Percentiles rank a stretch among this genome's conserved stretches.
Conservation (phyloP, 2,888 invertebrate species). For the Cerastis rubricosa region DNA sequence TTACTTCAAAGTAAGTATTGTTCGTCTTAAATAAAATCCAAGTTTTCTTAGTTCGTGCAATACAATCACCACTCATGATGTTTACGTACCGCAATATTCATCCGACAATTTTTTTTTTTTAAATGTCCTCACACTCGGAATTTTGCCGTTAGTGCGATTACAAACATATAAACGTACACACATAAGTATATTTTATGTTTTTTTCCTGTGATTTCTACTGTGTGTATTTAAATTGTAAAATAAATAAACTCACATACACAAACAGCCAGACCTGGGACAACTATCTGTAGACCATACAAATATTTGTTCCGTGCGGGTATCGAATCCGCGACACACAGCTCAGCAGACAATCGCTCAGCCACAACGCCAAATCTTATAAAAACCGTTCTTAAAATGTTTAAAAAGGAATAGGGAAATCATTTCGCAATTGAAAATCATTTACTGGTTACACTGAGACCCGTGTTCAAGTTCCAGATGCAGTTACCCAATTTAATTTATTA, state of each 20-base stretch:
- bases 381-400: neutral
- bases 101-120: neutral
- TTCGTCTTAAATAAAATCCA: neutral
- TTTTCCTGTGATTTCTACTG: no score
- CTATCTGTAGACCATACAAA: no score
- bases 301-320: no score
- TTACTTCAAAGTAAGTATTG: neutral
- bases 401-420: neutral
- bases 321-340: no score
- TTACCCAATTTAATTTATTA: slow-evolving; percentile 4
- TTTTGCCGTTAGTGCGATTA: no score
- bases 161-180: no score
- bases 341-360: no score
- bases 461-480: neutral
- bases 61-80: neutral
- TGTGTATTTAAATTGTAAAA: no score
- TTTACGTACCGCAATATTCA: neutral
- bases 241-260: no score
- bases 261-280: no score
- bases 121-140: no score
- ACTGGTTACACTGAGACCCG: neutral
- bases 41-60: neutral
- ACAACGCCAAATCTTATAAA: neutral
- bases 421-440: neutral
- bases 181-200: no score